Evolutionary conservation across 2,113 vertebrate genomes (phyloP).

Genomic region (Odocoileus virginianus): DNA sequence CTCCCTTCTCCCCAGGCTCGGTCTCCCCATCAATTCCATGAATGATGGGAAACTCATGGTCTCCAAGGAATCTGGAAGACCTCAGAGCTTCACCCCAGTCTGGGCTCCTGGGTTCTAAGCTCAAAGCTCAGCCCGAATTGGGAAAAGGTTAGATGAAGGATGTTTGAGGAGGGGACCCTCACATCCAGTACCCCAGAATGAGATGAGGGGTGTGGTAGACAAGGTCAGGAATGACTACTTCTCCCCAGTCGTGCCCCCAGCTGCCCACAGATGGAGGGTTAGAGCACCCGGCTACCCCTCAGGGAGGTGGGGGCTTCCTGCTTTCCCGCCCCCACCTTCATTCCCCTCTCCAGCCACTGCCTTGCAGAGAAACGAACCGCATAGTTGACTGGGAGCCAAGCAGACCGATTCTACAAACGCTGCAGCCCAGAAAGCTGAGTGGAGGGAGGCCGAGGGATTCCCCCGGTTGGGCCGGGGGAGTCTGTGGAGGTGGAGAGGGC

Average conservation of each 20-base stretch:
- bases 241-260: background rate
- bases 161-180: background rate
- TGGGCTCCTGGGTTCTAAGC: background rate
- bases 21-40: background rate
- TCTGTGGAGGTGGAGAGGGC: background rate
- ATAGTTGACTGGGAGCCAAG: constrained; percentile 78
- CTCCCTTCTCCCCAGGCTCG: background rate
- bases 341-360: constrained; percentile 68
- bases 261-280: background rate
- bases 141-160: background rate
- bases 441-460: constrained; percentile 35
- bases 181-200: background rate
- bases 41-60: background rate
- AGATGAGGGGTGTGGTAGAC: rapidly evolving
- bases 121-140: background rate
- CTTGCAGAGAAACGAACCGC: constrained; percentile 67
- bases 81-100: background rate
- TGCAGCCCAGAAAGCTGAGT: constrained; percentile 56
- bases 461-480: background rate
- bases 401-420: constrained; percentile 76
- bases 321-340: constrained; percentile 59
- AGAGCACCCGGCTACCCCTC: background rate
- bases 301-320: constrained; percentile 39
- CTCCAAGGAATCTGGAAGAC: background rate
- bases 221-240: background rate